Evolutionary conservation across 2,888 invertebrate species (phyloP), one percentile per base, ranked within the genome.

Genomic region (Lasius fuliginosus): DNA sequence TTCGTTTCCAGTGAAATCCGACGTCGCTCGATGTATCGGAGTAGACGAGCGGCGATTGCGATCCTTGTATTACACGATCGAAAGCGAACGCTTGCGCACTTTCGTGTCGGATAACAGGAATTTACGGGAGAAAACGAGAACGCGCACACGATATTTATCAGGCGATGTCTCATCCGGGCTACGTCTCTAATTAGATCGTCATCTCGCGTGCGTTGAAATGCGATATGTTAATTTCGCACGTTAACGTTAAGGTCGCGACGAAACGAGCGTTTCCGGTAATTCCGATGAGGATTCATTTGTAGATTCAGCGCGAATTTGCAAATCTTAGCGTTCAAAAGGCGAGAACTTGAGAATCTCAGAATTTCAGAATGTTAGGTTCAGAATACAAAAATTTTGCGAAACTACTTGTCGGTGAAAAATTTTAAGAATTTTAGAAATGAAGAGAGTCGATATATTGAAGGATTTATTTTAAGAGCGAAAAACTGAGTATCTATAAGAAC

Each of bases 171-270:
- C 60, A 81, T 60, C 23, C 23, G 8, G 8, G 15, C 40, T 18
- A 40, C 12, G 60, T 18, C 18, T 49, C 53, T 53, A 73, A 81
- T 73, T 60, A 49, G 18, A 73, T 73, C 27, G 46, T 60, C 73
- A 77, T 67, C 42, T 79, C 18, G 36, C 27, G 36, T 42, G 73
- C 33, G 60, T 69, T 40, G 53, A 67, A 49, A 49, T 12, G n/a
- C n/a, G 40, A 27, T 73, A 81, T 73, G 79, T 60, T 81, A 49
- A 81, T 73, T 60, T 73, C 9, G 23, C 4, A 15, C 33, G 76
- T 53, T 53, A 77, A 68, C 42, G 49, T 36, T 27, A 33, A 81
- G 77, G 56, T 58, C 56, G 40, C 77, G 42, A 30, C 77, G 42
- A 79, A 60, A 71, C 46, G 18, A 18, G 58, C 36, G 74, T 71